These are phyloP conservation scores for Amphipoea oculea DNA, from an alignment of 2,888 invertebrate species.

Conservation along the genomic window DNA sequence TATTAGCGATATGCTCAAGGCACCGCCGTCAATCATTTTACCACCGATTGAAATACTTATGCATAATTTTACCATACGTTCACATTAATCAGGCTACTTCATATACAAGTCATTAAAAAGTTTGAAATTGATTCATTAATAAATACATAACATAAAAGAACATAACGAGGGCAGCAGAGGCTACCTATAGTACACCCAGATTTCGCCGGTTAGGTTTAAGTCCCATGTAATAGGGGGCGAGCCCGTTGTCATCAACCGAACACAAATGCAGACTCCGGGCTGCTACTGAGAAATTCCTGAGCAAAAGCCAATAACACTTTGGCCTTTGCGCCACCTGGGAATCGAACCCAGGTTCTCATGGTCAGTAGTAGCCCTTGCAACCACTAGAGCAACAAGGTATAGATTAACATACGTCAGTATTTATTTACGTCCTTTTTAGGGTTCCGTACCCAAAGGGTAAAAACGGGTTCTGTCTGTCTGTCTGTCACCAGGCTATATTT, in stretches of 20 bases:
- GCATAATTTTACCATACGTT: constrained; percentile 18
- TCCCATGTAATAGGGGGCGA: neutral
- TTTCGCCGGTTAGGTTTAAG: neutral
- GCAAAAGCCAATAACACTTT: neutral
- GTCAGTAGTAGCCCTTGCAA: neutral
- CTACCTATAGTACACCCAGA: neutral
- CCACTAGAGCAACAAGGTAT: neutral
- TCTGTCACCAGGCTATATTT: too few species aligned
- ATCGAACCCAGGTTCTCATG: neutral
- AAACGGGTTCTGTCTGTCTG: too few species aligned
- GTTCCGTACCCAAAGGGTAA: too few species aligned
- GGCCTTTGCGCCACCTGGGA: neutral
- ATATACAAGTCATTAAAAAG: neutral
- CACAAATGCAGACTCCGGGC: neutral
- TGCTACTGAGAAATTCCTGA: neutral
- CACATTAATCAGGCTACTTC: constrained; percentile 4
- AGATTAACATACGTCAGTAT: neutral
- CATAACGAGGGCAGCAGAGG: neutral
- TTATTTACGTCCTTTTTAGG: neutral
- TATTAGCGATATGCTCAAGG: constrained; percentile 34
- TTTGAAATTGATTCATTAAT: constrained; percentile 3
- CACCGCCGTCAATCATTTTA: constrained; percentile 38
- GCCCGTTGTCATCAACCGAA: neutral
- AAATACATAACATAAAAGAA: neutral
- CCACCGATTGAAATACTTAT: constrained; percentile 8